Conservation (phyloP, 2,888 invertebrate genomes). For the Allophyes oxyacanthae region DNA sequence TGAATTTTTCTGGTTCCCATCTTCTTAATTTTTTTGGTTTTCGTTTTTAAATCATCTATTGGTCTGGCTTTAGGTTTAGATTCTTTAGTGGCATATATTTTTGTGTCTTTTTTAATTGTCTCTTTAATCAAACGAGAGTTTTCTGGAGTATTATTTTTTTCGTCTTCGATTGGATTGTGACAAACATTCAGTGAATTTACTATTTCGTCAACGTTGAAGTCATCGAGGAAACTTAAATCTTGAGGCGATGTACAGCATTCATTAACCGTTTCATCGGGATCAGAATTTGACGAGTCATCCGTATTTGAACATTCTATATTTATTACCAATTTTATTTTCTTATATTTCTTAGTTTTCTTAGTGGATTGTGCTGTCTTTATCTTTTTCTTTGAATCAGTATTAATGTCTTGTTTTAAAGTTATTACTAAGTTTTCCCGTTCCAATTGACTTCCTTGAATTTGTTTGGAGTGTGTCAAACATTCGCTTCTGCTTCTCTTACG, state of each 20-base stretch:
- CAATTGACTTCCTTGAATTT: not conserved
- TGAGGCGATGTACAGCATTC: conserved; percentile 44
- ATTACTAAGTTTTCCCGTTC: conserved; percentile 58
- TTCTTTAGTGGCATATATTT: not conserved
- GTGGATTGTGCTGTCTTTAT: conserved; percentile 5
- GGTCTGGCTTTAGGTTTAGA: not conserved
- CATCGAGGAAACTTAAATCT: conserved; percentile 78
- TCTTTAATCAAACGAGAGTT: not conserved
- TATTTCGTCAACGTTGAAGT: conserved; percentile 78
- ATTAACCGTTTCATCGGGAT: conserved; percentile 45
- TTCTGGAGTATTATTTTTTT: conserved; percentile 3
- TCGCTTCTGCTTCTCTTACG: conserved; percentile 37
- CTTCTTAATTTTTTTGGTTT: not conserved
- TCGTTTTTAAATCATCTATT: not conserved
- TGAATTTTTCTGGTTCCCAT: not conserved
- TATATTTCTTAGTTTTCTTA: conserved; percentile 51
- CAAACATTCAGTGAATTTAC: conserved; percentile 59
- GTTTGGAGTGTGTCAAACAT: conserved; percentile 2
- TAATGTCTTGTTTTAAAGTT: conserved; percentile 49
- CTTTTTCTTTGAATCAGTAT: conserved; percentile 20
- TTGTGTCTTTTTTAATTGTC: not conserved
- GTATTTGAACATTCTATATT: conserved; percentile 60
- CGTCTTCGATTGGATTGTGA: conserved; percentile 1
- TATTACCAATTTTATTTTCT: conserved; percentile 69
- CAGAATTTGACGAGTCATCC: conserved; percentile 41